Base-by-base conservation (phyloP, 2,888 invertebrate genomes). In the Poecilus cupreus region DNA sequence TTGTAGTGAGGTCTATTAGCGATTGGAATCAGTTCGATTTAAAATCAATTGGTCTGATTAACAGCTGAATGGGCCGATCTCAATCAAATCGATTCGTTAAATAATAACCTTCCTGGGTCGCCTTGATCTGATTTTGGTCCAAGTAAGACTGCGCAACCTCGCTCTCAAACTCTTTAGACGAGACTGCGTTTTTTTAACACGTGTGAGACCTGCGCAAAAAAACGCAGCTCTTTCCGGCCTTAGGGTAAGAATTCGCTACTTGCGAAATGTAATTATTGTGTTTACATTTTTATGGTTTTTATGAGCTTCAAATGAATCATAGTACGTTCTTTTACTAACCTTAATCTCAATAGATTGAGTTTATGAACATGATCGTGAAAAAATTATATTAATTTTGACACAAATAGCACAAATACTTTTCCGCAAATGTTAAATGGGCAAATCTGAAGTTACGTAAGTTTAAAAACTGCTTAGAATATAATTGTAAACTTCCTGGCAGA, bases 81-180 rank as follows among this genome's bases (percentile, higher is more conserved):
- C 32, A 16, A 68, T 68, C 24, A 13, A 37, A 18, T 37, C 37
- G 64, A 68, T 68, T 68, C 37, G 64, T 68, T 68, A 68, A 68
- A 68, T 68, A 68, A 68, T 68, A 37, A 68, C 64, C 64, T 68
- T 68, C 64, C 64, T 68, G 37, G 64, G 39, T 68, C 64, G 13
- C 64, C 64, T 68, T 68, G 64, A 68, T 68, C 64, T 68, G 64
- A 32, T 68, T 68, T 68, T 68, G 64, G 64, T 68, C 37, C 64
- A 37, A 32, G 32, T 16, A 6, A 60, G 60, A 60, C 11, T 37
- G 60, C 10, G 10, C 64, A 60, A 18, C 64, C 64, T 68, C 37
- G 64, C 37, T 68, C 64, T 60, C 60, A 60, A 24, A 60, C 60
- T 60, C 60, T 43, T n/a, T 60, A 60, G 24, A 60, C 60, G 60